Conservation (phyloP, 2,888 invertebrate species). For the Galeruca laticollis region DNA sequence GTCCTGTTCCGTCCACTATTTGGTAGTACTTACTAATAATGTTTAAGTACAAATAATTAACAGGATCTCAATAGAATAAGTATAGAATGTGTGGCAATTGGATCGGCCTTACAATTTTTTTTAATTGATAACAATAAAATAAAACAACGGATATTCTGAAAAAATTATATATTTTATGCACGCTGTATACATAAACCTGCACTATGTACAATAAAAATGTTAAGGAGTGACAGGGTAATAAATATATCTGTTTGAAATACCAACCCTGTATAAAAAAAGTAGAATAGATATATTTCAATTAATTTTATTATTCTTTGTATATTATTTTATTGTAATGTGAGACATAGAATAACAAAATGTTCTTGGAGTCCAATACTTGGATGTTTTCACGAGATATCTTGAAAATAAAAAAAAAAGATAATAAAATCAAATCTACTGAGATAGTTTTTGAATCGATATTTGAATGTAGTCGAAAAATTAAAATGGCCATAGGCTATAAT, state of each 20-base stretch:
- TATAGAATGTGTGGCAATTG: not conserved
- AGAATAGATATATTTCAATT: conserved; percentile 33
- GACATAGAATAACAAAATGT: no score
- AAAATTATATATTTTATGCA: conserved; percentile 2
- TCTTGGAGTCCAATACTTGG: no score
- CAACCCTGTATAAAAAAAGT: conserved; percentile 34
- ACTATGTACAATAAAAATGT: conserved; percentile 28
- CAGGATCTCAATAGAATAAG: conserved; percentile 32
- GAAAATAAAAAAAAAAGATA: no score
- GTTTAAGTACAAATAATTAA: conserved; percentile 24
- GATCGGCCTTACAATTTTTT: not conserved
- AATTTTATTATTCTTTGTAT: conserved; percentile 21
- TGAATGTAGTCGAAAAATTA: no score
- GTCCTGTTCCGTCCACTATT: conserved; percentile 32
- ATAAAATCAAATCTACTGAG: no score
- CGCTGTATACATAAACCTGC: conserved; percentile 1
- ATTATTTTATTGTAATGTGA: conserved; percentile 1
- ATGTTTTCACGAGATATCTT: no score
- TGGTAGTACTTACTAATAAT: conserved; percentile 29
- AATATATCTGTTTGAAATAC: conserved; percentile 36
- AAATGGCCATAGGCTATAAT: no score
- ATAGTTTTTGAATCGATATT: no score
- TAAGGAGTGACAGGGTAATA: conserved; percentile 34
- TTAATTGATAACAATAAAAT: not conserved
- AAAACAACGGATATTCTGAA: not conserved